Evolutionary conservation across 2,113 vertebrate genomes (phyloP).

Genomic region (Litocranius walleri): DNA sequence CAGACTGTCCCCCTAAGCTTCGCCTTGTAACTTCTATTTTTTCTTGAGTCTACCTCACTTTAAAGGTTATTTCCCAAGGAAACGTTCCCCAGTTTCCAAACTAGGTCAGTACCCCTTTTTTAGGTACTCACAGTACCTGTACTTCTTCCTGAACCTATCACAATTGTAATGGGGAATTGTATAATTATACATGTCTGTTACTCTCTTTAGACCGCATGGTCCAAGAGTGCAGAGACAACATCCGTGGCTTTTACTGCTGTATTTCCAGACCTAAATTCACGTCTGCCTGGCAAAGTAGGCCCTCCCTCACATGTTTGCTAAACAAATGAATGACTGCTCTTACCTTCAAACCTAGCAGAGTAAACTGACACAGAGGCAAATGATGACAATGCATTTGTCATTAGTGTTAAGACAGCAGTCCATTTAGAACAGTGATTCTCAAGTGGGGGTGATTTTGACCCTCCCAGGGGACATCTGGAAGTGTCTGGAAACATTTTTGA

Average conservation of each 20-base stretch:
- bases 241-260: not conserved
- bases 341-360: not conserved
- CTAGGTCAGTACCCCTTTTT: not conserved
- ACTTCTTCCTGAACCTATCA: slow-evolving; percentile 29
- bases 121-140: not conserved
- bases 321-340: not conserved
- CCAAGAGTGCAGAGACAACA: not conserved
- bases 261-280: not conserved
- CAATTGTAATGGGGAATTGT: not conserved
- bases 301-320: not conserved
- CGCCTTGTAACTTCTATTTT: not conserved
- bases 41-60: not conserved
- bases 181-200: not conserved
- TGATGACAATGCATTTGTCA: not conserved
- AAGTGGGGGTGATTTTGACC: not conserved
- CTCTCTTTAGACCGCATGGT: not conserved
- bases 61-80: not conserved
- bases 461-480: not conserved
- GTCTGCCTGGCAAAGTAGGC: not conserved
- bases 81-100: slow-evolving; percentile 3
- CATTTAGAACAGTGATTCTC: not conserved
- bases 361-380: slow-evolving; percentile 17
- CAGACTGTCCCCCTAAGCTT: not conserved
- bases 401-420: not conserved
- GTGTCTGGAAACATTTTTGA: slow-evolving; percentile 7